Evolutionary conservation across 2,797 vertebrate genomes (phyloP), one percentile per base, ranked within the genome.

Genomic region (Ficedula albicollis): DNA sequence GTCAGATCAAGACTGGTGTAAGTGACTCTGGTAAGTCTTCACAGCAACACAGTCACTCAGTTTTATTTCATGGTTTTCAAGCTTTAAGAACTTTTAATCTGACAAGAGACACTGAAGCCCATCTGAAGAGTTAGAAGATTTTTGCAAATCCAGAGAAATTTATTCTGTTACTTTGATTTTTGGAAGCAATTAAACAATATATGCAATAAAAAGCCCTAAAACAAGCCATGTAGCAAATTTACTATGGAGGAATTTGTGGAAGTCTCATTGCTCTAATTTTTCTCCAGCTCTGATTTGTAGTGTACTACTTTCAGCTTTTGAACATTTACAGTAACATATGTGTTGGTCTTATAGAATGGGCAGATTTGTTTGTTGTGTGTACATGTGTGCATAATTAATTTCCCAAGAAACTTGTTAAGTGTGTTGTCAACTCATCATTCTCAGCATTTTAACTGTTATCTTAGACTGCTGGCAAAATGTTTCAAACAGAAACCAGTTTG

Each of bases 71-170:
- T 77, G 51, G 13, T 68, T 96, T 94, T 85, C 76, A 83, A 68
- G 54, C n/a, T 78, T 66, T 91, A 69, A 89, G 83, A 93, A 84
- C 29, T 86, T 93, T 85, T 93, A 93, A 91, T 92, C 70, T 94
- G 93, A 91, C 91, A 89, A 89, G 69, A 94, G 60, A 87, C 70
- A 67, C 12, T 67, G 70, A 85, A 93, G 41, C 19, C 26, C 13
- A 66, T 91, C 75, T 48, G n/a, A 82, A 78, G 52, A 84, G 55
- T 93, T 74, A 87, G 63, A 88, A 76, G 6, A 87, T 74, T 95
- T 94, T 73, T 86, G 21, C 32, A 92, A 95, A 93, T 95, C 56
- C 39, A 72, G 70, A 82, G 22, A 87, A 83, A 73, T 93, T 91
- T 93, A 75, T 89, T 86, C 78, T 80, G 39, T 68, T 21, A 56